These are phyloP conservation scores for Rhabdornis inornatus DNA, from an alignment of 2,113 vertebrate species.

Conservation along the genomic window DNA sequence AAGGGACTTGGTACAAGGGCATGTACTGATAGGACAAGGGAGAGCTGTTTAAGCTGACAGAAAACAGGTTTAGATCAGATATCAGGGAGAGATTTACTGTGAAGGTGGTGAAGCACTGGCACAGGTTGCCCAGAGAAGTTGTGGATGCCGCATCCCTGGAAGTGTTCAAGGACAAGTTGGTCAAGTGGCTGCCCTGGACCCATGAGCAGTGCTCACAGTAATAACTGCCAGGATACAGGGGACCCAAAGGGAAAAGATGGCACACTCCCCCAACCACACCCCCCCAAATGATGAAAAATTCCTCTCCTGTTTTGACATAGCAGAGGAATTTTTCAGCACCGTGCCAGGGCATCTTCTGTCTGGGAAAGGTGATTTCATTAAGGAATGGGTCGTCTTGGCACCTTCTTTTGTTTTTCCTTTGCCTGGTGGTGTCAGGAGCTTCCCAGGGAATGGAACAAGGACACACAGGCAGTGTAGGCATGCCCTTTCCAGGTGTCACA, in stretches of 20 bases:
- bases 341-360: neutral
- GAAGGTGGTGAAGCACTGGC: neutral
- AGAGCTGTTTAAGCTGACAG: neutral
- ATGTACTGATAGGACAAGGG: neutral
- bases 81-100: neutral
- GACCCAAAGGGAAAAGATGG: neutral
- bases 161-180: neutral
- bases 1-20: neutral
- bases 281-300: neutral
- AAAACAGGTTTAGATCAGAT: neutral
- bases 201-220: accelerated
- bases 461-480: accelerated
- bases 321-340: neutral
- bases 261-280: accelerated
- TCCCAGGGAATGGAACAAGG: no score
- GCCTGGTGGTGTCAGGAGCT: neutral
- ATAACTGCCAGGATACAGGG: neutral
- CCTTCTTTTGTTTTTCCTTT: neutral
- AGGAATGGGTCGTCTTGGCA: accelerated
- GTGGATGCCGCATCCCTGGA: neutral
- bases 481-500: neutral
- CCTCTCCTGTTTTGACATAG: neutral
- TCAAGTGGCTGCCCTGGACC: neutral
- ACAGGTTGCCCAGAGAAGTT: neutral
- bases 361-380: neutral